phyloP scores from a whole-genome alignment of 2,888 invertebrate genomes.

The Cyaniris semiargus region DNA sequence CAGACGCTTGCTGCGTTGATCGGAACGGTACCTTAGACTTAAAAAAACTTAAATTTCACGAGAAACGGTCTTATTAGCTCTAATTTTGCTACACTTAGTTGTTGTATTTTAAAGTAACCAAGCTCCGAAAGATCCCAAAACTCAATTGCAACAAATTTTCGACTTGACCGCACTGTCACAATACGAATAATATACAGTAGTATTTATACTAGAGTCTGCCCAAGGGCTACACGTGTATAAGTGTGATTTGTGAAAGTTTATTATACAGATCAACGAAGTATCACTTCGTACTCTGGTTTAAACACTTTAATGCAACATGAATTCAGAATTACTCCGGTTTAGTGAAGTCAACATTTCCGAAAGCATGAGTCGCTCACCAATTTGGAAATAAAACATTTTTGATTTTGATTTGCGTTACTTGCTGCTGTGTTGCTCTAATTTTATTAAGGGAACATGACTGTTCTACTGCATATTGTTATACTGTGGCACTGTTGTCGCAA shows the following conservation, averaged over 20 bases:
- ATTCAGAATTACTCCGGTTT: too few relatives aligned
- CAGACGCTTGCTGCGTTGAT: too few relatives aligned
- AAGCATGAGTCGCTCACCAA: too few relatives aligned
- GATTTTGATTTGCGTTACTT: too few relatives aligned
- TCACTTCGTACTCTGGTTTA: too few relatives aligned
- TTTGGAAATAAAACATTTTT: too few relatives aligned
- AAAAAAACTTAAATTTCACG: not conserved
- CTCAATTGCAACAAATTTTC: conserved; percentile 33
- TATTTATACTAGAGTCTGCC: not conserved
- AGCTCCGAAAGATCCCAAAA: not conserved
- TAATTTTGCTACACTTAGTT: not conserved
- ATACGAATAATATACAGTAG: not conserved
- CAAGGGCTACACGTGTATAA: too few relatives aligned
- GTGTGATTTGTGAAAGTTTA: too few relatives aligned
- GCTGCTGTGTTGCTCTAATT: not conserved
- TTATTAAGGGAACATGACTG: not conserved
- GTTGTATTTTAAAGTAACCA: not conserved
- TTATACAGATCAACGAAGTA: too few relatives aligned
- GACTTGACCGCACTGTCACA: conserved; percentile 26
- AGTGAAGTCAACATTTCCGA: too few relatives aligned
- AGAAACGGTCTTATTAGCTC: not conserved
- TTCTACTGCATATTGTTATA: not conserved
- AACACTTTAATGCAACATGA: too few relatives aligned
- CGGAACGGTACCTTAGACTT: too few relatives aligned
- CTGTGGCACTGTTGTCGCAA: conserved; percentile 31